Conservation (phyloP, 2,113 vertebrate species). For the Tamias sibiricus region DNA sequence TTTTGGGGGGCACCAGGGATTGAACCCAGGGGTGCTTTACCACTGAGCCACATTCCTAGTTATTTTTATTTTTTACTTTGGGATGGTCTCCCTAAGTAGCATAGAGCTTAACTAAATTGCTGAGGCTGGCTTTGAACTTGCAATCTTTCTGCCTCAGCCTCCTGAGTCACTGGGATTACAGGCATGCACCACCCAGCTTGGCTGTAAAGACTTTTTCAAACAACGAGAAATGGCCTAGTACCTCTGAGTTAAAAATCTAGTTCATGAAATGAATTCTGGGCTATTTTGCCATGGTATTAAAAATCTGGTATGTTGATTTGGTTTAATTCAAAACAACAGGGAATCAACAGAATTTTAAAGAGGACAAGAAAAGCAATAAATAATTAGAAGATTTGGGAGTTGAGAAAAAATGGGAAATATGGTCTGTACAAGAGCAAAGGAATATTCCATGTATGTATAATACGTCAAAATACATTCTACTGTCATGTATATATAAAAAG, state of each 20-base stretch:
- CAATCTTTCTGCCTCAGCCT: too few relatives aligned
- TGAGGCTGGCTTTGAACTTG: too few relatives aligned
- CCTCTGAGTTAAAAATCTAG: background rate
- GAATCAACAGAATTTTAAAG: conserved; percentile 11
- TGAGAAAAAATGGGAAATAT: background rate
- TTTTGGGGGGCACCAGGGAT: background rate
- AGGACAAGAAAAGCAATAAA: background rate
- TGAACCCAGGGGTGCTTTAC: too few relatives aligned
- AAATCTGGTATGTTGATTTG: conserved; percentile 40
- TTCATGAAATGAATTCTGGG: conserved; percentile 4
- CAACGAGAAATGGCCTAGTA: background rate
- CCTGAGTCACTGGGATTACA: too few relatives aligned
- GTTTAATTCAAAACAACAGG: conserved; percentile 36
- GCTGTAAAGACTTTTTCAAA: background rate
- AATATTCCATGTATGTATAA: background rate
- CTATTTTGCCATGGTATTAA: background rate
- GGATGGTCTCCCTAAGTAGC: too few relatives aligned
- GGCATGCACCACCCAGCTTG: too few relatives aligned
- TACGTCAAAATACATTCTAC: too few relatives aligned
- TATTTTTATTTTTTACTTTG: too few relatives aligned
- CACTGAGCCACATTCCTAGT: too few relatives aligned
- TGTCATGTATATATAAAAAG: too few relatives aligned
- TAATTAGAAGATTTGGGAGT: background rate
- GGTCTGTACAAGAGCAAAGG: background rate
- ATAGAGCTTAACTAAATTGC: too few relatives aligned